Conservation (phyloP, 2,113 vertebrate species). For the Aythya baeri region DNA sequence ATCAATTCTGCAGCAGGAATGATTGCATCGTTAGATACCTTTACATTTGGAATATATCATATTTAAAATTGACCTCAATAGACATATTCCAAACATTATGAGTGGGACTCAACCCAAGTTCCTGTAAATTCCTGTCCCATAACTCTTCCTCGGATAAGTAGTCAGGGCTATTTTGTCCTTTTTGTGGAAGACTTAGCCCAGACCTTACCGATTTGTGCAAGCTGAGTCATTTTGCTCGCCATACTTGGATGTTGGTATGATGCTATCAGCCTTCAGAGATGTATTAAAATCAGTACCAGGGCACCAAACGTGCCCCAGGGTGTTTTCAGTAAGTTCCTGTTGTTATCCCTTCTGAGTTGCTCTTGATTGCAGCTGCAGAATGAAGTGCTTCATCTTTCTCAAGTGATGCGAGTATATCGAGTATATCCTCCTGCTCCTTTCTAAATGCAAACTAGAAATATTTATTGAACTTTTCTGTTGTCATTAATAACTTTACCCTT, state of each 20-base stretch:
- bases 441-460: conserved; percentile 10
- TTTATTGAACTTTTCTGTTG: neutral
- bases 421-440: neutral
- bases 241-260: neutral
- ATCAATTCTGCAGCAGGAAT: neutral
- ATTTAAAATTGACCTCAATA: no score
- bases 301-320: neutral
- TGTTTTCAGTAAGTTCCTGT: conserved; percentile 20
- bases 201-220: neutral
- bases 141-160: neutral
- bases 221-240: neutral
- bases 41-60: neutral
- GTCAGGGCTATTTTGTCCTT: neutral
- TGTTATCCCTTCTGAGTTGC: conserved; percentile 11
- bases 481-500: conserved; percentile 14
- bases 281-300: conserved; percentile 3
- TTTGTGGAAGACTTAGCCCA: neutral
- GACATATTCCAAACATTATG: neutral
- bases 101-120: neutral
- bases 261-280: neutral
- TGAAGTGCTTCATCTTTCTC: conserved; percentile 45
- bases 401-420: conserved; percentile 16
- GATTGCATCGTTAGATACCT: neutral
- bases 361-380: conserved; percentile 34
- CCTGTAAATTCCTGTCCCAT: neutral